Evolutionary conservation across 2,888 invertebrate species (phyloP).

Genomic region (Machimus rusticus): DNA sequence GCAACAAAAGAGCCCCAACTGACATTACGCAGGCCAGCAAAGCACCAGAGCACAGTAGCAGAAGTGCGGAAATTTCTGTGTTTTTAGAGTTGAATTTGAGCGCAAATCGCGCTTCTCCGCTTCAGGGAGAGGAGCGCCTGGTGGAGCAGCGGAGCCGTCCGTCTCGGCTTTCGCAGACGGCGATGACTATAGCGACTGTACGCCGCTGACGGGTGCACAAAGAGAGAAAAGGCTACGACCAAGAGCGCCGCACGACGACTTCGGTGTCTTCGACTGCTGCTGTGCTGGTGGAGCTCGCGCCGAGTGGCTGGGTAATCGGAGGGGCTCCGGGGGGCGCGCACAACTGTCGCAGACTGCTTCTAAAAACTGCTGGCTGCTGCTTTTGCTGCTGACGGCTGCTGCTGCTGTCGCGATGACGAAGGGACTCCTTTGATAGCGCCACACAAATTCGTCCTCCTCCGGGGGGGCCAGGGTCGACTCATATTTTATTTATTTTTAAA

Average conservation of each 20-base stretch:
- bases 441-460: background rate
- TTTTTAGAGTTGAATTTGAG: background rate
- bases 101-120: background rate
- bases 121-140: background rate
- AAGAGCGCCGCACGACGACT: background rate
- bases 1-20: background rate
- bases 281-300: background rate
- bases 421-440: constrained; percentile 22
- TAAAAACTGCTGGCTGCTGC: background rate
- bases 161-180: constrained; percentile 12
- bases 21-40: constrained; percentile 34
- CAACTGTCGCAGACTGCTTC: background rate
- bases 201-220: background rate
- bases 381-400: background rate
- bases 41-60: background rate
- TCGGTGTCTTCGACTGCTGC: background rate
- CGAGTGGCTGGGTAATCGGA: background rate
- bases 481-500: constrained; percentile 43
- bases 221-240: background rate
- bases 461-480: background rate
- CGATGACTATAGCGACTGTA: background rate
- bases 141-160: background rate
- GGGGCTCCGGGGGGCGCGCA: background rate
- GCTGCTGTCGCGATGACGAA: constrained; percentile 17
- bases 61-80: background rate